These are phyloP conservation scores for Cirrhinus molitorella DNA, from an alignment of 2,797 vertebrate genomes.

Conservation along the genomic window DNA sequence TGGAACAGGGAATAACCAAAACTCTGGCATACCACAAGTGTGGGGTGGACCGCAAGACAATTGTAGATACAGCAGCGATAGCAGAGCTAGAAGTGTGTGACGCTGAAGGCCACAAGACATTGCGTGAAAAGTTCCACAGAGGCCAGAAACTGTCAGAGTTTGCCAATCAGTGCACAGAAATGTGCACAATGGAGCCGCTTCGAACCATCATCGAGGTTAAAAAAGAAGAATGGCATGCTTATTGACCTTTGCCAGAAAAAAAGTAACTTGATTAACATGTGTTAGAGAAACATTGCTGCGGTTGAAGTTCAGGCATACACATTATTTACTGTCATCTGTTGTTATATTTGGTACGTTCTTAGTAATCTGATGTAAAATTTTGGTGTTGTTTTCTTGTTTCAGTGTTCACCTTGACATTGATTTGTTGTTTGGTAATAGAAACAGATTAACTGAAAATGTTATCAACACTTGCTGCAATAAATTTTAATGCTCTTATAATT, in stretches of 20 bases:
- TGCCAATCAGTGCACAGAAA: background rate
- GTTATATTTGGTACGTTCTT: too few relatives aligned
- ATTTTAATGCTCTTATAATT: background rate
- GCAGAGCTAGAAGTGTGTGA: background rate
- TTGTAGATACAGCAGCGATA: background rate
- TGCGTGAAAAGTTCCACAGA: too few relatives aligned
- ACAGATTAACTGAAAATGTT: background rate
- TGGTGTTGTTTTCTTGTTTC: too few relatives aligned
- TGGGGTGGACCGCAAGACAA: background rate
- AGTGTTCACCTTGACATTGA: background rate
- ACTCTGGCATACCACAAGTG: background rate
- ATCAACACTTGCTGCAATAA: background rate
- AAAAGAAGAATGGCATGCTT: too few relatives aligned
- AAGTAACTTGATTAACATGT: background rate
- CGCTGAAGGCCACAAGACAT: background rate
- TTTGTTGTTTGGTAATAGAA: background rate
- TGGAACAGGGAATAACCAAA: background rate
- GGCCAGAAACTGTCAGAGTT: background rate
- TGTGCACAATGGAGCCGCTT: too few relatives aligned
- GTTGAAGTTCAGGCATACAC: too few relatives aligned
- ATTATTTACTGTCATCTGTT: too few relatives aligned
- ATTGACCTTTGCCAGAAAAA: background rate
- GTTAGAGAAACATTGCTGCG: background rate
- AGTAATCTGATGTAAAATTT: background rate
- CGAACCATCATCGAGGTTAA: too few relatives aligned